These are phyloP conservation scores for Arvicanthis niloticus DNA, from an alignment of 2,113 vertebrate genomes.

Conservation along the genomic window DNA sequence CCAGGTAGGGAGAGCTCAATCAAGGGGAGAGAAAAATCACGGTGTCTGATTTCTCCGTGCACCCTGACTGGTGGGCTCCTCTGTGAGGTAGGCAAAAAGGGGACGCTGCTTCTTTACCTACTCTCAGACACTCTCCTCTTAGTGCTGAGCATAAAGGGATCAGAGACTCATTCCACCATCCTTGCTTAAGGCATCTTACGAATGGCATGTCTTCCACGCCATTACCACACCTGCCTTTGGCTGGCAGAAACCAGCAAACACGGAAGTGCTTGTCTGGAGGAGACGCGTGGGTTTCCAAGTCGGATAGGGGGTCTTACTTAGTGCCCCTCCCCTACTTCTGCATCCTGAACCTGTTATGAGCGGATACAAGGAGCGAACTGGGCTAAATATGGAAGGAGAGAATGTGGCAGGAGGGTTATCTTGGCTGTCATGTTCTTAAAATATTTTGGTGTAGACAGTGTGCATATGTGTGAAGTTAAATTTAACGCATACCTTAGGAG, in stretches of 20 bases:
- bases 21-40: neutral
- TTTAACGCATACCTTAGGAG: neutral
- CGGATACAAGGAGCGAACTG: neutral
- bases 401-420: neutral
- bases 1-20: neutral
- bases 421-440: neutral
- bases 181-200: neutral
- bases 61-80: neutral
- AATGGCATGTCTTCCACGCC: neutral
- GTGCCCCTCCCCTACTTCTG: neutral
- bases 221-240: neutral
- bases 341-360: neutral
- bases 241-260: neutral
- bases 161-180: neutral
- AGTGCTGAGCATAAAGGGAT: neutral
- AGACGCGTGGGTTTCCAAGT: neutral
- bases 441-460: neutral
- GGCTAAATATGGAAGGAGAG: slow-evolving; percentile 19
- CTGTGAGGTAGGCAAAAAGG: neutral
- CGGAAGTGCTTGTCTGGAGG: neutral
- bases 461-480: slow-evolving; percentile 14
- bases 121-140: neutral
- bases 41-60: neutral
- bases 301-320: neutral
- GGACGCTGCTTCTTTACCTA: neutral